phyloP scores from a whole-genome alignment of 2,797 vertebrate genomes.

The Hypotaenidia philippensis region DNA sequence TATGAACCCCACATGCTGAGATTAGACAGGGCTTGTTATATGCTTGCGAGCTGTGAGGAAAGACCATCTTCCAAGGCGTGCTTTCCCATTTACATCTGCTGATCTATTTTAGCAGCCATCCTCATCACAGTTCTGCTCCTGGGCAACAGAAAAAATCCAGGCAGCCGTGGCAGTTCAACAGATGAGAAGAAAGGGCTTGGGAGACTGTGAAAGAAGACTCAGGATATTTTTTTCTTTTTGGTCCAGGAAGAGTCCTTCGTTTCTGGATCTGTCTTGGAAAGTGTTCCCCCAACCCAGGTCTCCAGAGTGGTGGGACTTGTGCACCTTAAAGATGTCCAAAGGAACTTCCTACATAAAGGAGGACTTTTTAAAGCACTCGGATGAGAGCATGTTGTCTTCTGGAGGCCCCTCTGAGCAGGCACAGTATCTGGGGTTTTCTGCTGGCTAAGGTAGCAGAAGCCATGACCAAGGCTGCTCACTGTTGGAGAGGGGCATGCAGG shows the following conservation, averaged over 20 bases:
- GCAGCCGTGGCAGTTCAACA: accelerated
- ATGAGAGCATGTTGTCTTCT: not conserved
- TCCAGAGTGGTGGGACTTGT: not conserved
- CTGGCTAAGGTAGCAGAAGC: not conserved
- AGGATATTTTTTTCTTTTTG: not conserved
- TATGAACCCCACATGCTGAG: not conserved
- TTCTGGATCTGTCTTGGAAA: not conserved
- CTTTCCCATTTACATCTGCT: not conserved
- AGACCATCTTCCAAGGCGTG: accelerated
- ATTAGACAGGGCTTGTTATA: not conserved
- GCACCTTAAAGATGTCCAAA: not conserved
- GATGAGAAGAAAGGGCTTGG: not conserved
- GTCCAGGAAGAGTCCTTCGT: not conserved
- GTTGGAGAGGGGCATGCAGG: not conserved
- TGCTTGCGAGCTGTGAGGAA: not conserved
- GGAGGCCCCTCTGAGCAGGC: accelerated
- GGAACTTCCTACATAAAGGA: not conserved
- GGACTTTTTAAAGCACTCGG: not conserved
- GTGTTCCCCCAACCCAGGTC: not conserved
- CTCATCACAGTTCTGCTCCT: not conserved
- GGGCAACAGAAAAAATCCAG: not conserved
- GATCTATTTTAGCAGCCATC: not conserved
- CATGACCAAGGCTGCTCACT: not conserved
- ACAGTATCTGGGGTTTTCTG: not conserved
- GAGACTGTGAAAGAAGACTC: not conserved